Conservation (phyloP, 2,797 vertebrate genomes). For the Chromis chromis region DNA sequence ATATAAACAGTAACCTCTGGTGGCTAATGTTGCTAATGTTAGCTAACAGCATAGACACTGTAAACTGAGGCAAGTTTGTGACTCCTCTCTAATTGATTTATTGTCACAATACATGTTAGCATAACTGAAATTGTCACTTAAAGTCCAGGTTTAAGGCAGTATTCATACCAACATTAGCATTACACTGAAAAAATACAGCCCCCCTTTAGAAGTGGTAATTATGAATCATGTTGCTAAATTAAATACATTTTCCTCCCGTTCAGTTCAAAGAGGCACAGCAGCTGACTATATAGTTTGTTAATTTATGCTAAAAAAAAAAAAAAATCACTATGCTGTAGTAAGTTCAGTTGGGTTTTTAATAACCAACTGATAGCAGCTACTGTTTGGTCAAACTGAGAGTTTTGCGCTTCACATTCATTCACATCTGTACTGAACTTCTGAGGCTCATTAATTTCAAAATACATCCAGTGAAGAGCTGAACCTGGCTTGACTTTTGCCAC, state of each 20-base stretch:
- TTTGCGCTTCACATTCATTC: background rate
- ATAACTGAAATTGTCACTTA: background rate
- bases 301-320: too few relatives aligned
- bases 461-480: background rate
- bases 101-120: background rate
- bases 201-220: background rate
- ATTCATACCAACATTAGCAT: background rate
- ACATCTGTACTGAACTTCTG: background rate
- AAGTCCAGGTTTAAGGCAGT: background rate
- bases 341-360: background rate
- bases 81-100: background rate
- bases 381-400: background rate
- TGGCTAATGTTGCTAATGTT: constrained; percentile 12
- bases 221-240: background rate
- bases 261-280: background rate
- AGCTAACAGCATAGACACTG: background rate
- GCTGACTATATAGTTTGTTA: background rate
- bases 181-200: background rate
- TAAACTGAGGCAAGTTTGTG: background rate
- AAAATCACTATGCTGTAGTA: too few relatives aligned
- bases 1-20: background rate
- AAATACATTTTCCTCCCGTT: background rate
- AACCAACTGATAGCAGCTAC: background rate
- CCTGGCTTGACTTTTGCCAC: constrained; percentile 18
- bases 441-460: constrained; percentile 5